Evolutionary conservation across 2,888 invertebrate species (phyloP).

Genomic region (Seira ritae): DNA sequence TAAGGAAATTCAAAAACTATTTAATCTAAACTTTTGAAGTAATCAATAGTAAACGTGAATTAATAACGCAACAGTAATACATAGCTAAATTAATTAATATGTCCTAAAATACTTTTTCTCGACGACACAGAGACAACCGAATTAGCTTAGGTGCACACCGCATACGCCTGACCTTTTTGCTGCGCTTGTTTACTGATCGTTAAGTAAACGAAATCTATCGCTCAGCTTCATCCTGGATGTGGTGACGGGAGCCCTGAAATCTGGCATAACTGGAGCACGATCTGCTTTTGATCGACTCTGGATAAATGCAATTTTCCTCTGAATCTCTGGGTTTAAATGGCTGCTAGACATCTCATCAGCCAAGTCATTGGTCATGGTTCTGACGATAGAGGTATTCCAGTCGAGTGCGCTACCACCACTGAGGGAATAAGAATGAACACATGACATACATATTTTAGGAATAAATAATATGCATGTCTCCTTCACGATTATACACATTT

Average conservation of each 20-base stretch:
- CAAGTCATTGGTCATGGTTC: conserved; percentile 57
- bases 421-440: not conserved
- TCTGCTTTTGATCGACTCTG: conserved; percentile 65
- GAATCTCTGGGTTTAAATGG: conserved; percentile 71
- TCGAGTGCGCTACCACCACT: conserved; percentile 15
- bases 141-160: too few species aligned
- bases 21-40: too few species aligned
- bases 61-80: too few species aligned
- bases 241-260: conserved; percentile 69
- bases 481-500: not conserved
- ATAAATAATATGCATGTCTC: too few species aligned
- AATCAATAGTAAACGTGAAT: too few species aligned
- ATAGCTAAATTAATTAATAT: too few species aligned
- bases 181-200: conserved; percentile 11
- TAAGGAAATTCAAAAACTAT: too few species aligned
- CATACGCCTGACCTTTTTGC: too few species aligned
- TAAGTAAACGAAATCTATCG: conserved; percentile 67
- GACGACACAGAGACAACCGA: too few species aligned
- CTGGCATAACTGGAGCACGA: conserved; percentile 62
- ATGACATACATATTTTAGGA: not conserved
- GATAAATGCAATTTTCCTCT: conserved; percentile 69
- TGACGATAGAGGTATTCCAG: conserved; percentile 60
- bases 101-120: too few species aligned
- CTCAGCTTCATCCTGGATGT: conserved; percentile 68
- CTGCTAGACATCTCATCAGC: conserved; percentile 55